A percentile compares a stretch with the other conserved stretches of the same genome.
These are phyloP conservation scores for Dimorphilus gyrociliatus DNA, from an alignment of 2,888 invertebrate genomes.

Conservation along the genomic window DNA sequence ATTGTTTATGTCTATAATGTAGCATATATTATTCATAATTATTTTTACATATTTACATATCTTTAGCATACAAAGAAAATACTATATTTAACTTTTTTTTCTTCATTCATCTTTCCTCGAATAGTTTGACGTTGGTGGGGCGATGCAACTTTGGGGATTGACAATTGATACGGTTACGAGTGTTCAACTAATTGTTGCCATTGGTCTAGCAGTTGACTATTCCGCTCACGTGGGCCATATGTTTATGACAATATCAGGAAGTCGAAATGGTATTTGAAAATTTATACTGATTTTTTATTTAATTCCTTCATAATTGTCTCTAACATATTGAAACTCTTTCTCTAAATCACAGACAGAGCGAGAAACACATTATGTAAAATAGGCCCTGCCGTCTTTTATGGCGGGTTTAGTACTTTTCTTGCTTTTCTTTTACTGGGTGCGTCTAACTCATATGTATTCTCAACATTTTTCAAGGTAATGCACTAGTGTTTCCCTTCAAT, in stretches of 20 bases:
- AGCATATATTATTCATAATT: not conserved
- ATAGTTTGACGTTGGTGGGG: constrained; percentile 40
- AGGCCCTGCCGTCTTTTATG: constrained; percentile 58
- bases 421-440: constrained; percentile 53
- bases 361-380: constrained; percentile 53
- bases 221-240: constrained; percentile 53
- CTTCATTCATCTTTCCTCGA: not conserved
- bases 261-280: constrained; percentile 32
- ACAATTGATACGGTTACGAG: constrained; percentile 66
- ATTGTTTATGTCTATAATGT: not conserved
- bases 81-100: not conserved
- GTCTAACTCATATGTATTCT: constrained; percentile 58
- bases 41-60: not conserved
- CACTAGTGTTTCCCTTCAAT: no score
- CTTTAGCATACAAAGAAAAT: no score
- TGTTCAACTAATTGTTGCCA: constrained; percentile 59
- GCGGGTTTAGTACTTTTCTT: constrained; percentile 58
- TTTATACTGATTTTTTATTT: constrained; percentile 1
- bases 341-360: constrained; percentile 13
- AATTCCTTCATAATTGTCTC: not conserved
- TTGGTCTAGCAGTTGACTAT: constrained; percentile 67
- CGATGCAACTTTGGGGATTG: constrained; percentile 53
- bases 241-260: constrained; percentile 50
- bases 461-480: constrained; percentile 50
- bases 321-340: not conserved